These are phyloP conservation scores for Dryobotodes eremita DNA, from an alignment of 2,888 invertebrate species.

Conservation along the genomic window DNA sequence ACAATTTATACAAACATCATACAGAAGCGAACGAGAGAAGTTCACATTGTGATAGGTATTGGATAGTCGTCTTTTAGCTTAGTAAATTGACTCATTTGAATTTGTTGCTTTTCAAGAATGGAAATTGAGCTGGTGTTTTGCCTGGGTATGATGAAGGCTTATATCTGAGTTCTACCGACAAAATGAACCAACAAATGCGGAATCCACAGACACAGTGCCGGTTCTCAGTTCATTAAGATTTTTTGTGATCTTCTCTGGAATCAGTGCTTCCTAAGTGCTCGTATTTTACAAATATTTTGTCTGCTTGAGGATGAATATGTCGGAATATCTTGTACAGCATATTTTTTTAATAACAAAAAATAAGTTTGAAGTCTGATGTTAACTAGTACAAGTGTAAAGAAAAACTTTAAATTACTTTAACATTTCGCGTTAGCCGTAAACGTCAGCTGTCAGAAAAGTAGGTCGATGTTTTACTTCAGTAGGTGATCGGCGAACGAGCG, in stretches of 20 bases:
- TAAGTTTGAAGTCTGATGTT: not conserved
- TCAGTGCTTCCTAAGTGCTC: not conserved
- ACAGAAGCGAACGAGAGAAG: not conserved
- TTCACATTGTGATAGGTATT: not conserved
- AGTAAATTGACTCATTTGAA: not conserved
- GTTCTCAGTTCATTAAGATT: not conserved
- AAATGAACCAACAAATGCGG: not conserved
- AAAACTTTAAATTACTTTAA: constrained; percentile 45
- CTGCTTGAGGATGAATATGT: not conserved
- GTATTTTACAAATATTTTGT: not conserved
- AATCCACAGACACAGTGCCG: not conserved
- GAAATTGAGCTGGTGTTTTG: not conserved
- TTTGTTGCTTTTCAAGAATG: not conserved
- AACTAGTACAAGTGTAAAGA: constrained; percentile 1
- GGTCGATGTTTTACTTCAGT: constrained; percentile 43
- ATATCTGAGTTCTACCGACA: not conserved
- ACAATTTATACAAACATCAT: not conserved
- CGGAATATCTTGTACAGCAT: not conserved
- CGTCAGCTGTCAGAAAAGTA: constrained; percentile 39
- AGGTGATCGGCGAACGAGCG: not conserved
- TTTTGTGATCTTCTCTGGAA: not conserved
- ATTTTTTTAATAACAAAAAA: constrained; percentile 1
- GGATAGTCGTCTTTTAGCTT: not conserved
- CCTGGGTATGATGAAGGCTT: too few relatives aligned
- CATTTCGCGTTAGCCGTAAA: constrained; percentile 44